phyloP scores from a whole-genome alignment of 53 echinoderm and acorn worm genomes.

The Zoroaster sp. region DNA sequence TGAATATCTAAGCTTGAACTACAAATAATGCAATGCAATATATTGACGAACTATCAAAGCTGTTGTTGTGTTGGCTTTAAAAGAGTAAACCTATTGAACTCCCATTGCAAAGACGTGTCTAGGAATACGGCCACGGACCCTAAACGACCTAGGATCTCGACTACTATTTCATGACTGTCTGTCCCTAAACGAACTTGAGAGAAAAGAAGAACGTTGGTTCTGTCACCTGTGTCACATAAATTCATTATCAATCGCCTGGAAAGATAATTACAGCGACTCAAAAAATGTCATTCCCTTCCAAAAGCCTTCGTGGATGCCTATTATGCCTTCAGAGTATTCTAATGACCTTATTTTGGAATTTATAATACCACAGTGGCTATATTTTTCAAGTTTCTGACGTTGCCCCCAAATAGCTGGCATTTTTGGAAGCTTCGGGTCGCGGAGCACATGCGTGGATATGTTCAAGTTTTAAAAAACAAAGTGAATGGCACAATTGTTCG shows the following conservation, averaged over 20 bases:
- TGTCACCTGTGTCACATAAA: constrained; percentile 17
- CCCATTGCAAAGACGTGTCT: too few relatives aligned
- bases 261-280: constrained; percentile 16
- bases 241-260: constrained; percentile 34
- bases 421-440: neutral
- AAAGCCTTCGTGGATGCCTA: neutral
- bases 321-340: neutral
- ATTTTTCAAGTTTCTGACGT: constrained; percentile 26
- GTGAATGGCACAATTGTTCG: constrained; percentile 25
- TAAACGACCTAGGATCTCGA: neutral
- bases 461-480: neutral
- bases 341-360: constrained; percentile 21
- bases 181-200: constrained; percentile 6
- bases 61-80: too few relatives aligned
- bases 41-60: too few relatives aligned
- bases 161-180: neutral
- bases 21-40: too few relatives aligned
- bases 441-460: neutral
- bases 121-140: too few relatives aligned
- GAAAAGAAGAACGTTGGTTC: neutral
- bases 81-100: too few relatives aligned
- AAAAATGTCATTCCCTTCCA: neutral
- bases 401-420: neutral
- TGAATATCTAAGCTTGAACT: too few relatives aligned
- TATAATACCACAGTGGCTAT: constrained; percentile 12